phyloP scores from a whole-genome alignment of 2,888 invertebrate genomes.

The Sphinx pinastri region DNA sequence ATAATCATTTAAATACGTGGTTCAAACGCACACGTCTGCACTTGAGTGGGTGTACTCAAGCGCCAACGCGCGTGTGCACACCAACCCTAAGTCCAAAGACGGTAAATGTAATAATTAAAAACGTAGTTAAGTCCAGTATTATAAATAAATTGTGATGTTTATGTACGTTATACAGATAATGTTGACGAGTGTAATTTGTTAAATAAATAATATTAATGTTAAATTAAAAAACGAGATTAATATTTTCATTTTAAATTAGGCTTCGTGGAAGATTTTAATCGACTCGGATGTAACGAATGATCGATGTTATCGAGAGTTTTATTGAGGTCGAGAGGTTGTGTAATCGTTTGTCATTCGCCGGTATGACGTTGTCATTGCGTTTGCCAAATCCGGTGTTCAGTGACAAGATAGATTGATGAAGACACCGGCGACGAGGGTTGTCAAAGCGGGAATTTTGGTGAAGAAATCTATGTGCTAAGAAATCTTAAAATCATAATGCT shows the following conservation, averaged over 20 bases:
- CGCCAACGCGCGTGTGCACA: slow-evolving; percentile 34
- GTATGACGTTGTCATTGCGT: not conserved
- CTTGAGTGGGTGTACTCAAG: slow-evolving; percentile 28
- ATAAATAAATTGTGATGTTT: slow-evolving; percentile 81
- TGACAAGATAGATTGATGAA: not conserved
- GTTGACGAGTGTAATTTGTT: slow-evolving; percentile 76
- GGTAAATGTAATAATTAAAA: slow-evolving; percentile 61
- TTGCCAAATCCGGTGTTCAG: not conserved
- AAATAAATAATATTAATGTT: slow-evolving; percentile 61
- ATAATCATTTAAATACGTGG: slow-evolving; percentile 55
- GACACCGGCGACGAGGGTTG: not conserved
- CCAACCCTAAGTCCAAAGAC: slow-evolving; percentile 60
- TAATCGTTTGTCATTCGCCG: not conserved
- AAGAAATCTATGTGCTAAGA: not conserved
- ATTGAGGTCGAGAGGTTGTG: slow-evolving; percentile 3
- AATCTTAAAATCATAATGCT: too few relatives aligned
- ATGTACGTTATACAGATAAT: slow-evolving; percentile 60
- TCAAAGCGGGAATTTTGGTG: not conserved
- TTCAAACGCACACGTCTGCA: slow-evolving; percentile 79
- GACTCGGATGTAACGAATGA: slow-evolving; percentile 20
- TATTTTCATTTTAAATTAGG: slow-evolving; percentile 23
- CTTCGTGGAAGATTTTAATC: slow-evolving; percentile 23
- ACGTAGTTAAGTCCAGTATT: slow-evolving; percentile 68
- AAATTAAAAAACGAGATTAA: slow-evolving; percentile 20
- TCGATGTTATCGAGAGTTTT: not conserved